Evolutionary conservation across 30 jellyfish, hydroid and myxozoan genomes (phyloP), one percentile per base, ranked within the genome.

Genomic region (Hydractinia symbiolongicarpus): DNA sequence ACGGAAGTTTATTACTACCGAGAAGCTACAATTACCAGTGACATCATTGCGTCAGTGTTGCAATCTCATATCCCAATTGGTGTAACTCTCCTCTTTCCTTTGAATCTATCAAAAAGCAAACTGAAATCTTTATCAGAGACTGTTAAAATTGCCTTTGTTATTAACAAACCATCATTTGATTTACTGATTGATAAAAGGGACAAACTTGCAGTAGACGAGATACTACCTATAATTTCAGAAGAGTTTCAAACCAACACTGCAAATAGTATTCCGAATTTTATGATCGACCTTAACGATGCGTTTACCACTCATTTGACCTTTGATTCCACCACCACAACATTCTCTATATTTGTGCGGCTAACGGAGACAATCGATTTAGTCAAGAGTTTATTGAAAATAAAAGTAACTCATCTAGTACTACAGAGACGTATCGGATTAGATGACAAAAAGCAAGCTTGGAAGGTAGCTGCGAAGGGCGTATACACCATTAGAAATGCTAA

Each of bases 21-120:
- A 55, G 84, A 83, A 67, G 61, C 77, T 53, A 53, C 96, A 10
- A 52, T 92, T 16, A 75, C 93, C 5, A 93, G 96, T 4, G 75
- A 21, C 5, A 85, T 84, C 4, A 74, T 87, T 15, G 71, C 79
- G 3, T 88, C 73, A 51, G 96, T 94, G 7, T 81, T 94, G 21
- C 95, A 88, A 58, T 88, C 99, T 5, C 96, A 94, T 76, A 84
- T 94, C 20, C 99, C 99, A 16, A 81, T 81, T 21, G 99, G 99
- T 7, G 90, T 94, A 50, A 88, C 99, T 58, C 74, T 94, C n/a
- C 78, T 94, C 61, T 84, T 90, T 73, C 96, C 99, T 1, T 67
- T 85, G 44, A 90, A 84, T 66, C 51, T 72, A 14, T 67, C 75
- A 49, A 60, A 67, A 9, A 58, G 19, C 15, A 30, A 64, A 6